A percentile compares a stretch with the other conserved stretches of the same genome.
These are phyloP conservation scores for Zaprionus ornatus DNA, from an alignment of 1,140 invertebrate species.

Conservation along the genomic window DNA sequence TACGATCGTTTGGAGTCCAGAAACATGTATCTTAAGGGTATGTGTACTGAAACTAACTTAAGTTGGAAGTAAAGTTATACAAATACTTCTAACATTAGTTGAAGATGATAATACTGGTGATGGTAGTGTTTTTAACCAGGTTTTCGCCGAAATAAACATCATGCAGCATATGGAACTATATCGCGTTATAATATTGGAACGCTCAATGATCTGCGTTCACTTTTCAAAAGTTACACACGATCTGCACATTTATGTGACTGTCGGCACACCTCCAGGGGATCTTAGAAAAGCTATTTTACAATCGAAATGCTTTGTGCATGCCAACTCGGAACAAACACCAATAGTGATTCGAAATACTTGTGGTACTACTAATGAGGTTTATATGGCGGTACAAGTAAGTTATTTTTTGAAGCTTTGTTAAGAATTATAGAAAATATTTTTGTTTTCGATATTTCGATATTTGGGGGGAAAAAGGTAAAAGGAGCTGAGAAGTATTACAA, in stretches of 20 bases:
- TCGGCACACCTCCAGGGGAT: neutral
- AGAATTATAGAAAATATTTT: too few species aligned
- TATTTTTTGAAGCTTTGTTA: too few species aligned
- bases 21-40: too few species aligned
- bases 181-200: constrained; percentile 28
- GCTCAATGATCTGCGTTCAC: constrained; percentile 37
- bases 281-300: neutral
- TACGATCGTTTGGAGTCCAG: too few species aligned
- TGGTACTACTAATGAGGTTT: neutral
- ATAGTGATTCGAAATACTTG: constrained; percentile 59
- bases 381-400: constrained; percentile 29
- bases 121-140: neutral
- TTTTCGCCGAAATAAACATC: neutral
- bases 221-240: constrained; percentile 28
- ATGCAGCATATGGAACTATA: constrained; percentile 30
- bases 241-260: constrained; percentile 26
- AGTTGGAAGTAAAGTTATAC: too few species aligned
- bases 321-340: neutral
- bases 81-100: too few species aligned
- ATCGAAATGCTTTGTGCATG: constrained; percentile 22
- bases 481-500: neutral
- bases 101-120: too few species aligned
- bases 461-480: neutral
- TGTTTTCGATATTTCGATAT: too few species aligned
- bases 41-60: too few species aligned